A percentile compares a stretch with the other conserved stretches of the same genome.
These are phyloP conservation scores for Lysandra bellargus DNA, from an alignment of 2,888 invertebrate genomes.

Conservation along the genomic window DNA sequence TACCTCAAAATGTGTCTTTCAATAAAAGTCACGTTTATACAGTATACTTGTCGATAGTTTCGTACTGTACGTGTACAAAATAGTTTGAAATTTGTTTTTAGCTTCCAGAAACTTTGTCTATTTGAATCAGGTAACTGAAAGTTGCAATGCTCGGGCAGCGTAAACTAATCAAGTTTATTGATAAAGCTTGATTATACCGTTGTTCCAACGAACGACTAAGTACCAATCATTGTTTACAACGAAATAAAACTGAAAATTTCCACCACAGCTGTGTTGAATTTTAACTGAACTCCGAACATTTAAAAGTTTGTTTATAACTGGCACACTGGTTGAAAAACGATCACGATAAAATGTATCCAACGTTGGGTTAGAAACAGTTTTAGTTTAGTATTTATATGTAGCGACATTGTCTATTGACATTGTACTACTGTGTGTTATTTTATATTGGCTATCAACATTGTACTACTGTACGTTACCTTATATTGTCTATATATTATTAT, in stretches of 20 bases:
- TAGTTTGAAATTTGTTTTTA: too few relatives aligned
- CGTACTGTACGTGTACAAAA: too few relatives aligned
- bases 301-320: constrained; percentile 42
- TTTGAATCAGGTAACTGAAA: background rate
- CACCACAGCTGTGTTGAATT: constrained; percentile 41
- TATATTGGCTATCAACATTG: too few relatives aligned
- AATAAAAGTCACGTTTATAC: too few relatives aligned
- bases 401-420: too few relatives aligned
- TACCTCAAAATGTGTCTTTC: too few relatives aligned
- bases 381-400: constrained; percentile 5
- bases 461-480: too few relatives aligned
- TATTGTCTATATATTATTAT: too few relatives aligned
- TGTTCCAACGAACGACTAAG: constrained; percentile 33
- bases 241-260: constrained; percentile 40
- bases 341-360: constrained; percentile 34
- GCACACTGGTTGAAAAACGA: constrained; percentile 36
- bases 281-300: constrained; percentile 40
- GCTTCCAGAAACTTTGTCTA: background rate
- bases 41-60: too few relatives aligned
- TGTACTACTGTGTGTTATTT: too few relatives aligned
- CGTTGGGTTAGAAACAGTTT: constrained; percentile 30
- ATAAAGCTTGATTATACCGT: background rate
- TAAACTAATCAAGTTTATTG: constrained; percentile 13
- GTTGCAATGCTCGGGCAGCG: background rate
- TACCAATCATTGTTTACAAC: constrained; percentile 37